Evolutionary conservation across 2,797 vertebrate genomes (phyloP).

Genomic region (Loris lydekkerianus): DNA sequence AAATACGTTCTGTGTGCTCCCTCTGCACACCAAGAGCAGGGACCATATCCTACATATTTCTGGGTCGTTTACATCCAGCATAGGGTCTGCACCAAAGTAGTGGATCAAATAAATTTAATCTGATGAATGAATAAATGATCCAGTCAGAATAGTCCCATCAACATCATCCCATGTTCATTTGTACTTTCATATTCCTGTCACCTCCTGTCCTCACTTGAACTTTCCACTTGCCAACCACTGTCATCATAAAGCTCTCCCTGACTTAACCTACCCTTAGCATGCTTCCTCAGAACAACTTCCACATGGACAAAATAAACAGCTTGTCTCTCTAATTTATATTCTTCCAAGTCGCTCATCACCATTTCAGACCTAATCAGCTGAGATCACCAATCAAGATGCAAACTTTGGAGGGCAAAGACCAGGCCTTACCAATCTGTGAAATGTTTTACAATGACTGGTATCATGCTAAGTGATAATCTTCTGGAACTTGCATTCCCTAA

Average conservation of each 20-base stretch:
- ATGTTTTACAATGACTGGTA: slow-evolving; percentile 1
- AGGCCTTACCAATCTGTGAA: not conserved
- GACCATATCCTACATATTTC: not conserved
- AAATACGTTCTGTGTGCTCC: not conserved
- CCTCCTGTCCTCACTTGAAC: not conserved
- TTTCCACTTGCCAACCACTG: not conserved
- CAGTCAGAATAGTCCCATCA: not conserved
- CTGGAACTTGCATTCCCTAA: not conserved
- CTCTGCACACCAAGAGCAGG: not conserved
- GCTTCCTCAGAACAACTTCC: not conserved
- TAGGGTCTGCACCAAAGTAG: not conserved
- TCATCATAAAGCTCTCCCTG: not conserved
- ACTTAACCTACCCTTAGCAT: not conserved
- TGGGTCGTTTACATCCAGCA: not conserved
- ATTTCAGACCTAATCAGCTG: not conserved
- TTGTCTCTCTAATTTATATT: slow-evolving; percentile 12
- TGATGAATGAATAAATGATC: slow-evolving; percentile 9
- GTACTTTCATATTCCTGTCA: not conserved
- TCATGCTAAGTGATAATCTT: not conserved
- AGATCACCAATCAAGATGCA: slow-evolving; percentile 2
- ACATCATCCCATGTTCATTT: not conserved
- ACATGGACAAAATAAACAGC: not conserved
- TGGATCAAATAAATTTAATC: slow-evolving; percentile 28
- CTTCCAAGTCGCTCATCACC: not conserved
- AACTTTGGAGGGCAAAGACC: not conserved